A percentile compares a stretch with the other conserved stretches of the same genome.
phyloP scores from a whole-genome alignment of 1,140 invertebrate species.

The Fopius arisanus region DNA sequence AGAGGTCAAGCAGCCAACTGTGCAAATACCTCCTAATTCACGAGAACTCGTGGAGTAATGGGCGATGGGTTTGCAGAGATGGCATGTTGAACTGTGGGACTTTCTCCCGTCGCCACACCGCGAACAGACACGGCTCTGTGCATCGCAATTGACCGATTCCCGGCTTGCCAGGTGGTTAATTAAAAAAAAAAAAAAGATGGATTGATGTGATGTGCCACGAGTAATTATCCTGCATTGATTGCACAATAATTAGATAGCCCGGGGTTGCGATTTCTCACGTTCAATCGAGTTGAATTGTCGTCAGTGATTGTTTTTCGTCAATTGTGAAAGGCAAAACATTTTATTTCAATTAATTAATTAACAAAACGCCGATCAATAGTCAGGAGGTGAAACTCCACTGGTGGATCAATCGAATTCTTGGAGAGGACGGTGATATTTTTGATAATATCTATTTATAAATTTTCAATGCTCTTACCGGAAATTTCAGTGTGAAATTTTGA shows the following conservation, averaged over 20 bases:
- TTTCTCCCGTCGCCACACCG: constrained; percentile 30
- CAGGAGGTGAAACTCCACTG: too few species aligned
- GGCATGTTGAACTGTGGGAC: constrained; percentile 7
- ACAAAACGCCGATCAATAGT: too few species aligned
- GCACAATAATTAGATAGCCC: not conserved
- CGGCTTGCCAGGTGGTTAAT: constrained; percentile 47
- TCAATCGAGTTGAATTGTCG: not conserved
- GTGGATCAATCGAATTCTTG: too few species aligned
- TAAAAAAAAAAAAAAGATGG: constrained; percentile 40
- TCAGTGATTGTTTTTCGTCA: not conserved
- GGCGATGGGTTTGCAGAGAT: not conserved
- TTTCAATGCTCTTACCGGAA: too few species aligned
- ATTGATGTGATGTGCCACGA: constrained; percentile 27
- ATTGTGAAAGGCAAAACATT: too few species aligned
- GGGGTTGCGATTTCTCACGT: not conserved
- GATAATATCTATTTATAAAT: too few species aligned
- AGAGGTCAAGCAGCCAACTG: too few species aligned
- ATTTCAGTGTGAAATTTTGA: too few species aligned
- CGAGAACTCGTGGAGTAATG: not conserved
- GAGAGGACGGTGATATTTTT: too few species aligned
- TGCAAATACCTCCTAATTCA: not conserved
- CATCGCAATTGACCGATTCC: constrained; percentile 45
- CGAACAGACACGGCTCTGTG: constrained; percentile 29
- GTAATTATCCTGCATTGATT: constrained; percentile 33
- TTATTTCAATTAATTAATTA: too few species aligned